Base-by-base conservation (phyloP, 2,797 vertebrate genomes). In the Aulostomus chinensis region DNA sequence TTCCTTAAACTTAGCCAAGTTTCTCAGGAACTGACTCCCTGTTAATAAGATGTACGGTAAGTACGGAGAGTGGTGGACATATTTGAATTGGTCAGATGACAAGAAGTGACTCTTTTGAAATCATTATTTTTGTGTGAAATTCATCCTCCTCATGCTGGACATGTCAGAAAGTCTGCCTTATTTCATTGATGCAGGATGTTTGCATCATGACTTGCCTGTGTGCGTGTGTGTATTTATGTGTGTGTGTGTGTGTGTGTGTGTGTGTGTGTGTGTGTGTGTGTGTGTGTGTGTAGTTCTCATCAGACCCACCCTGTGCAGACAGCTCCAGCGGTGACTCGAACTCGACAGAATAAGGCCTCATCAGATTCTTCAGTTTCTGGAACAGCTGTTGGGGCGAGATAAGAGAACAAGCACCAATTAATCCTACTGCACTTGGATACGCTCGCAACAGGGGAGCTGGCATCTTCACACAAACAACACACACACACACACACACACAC, bases 261-360 rank as follows among this genome's bases (percentile, higher is more conserved):
- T 51, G 34, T 43, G 43, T 24, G 28, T 26, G 10, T 38, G 15
- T 58, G 12, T 26, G 28, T n/a, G 36, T 35, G 54, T 15, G 31
- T 60, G 33, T 39, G 55, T 54, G 38, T 67, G 35, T 48, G 10
- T 15, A 6, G 15, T 9, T n/a, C 4, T 8, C 22, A 4, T 55
- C n/a, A 8, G 45, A 58, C 91, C 85, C 86, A 99, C 97, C 97
- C 92, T 99, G 97, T 56, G 96, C 94, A 7, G 95, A 99, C 66
- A 99, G 92, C 89, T 99, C 97, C 86, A 99, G 92, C 10, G 97
- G 97, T 33, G 97, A 99, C 90, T 96, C 93, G 11, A 99, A 98
- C 76, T 92, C 93, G 35, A 99, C 93, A 73, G 92, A 93, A 85
- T 96, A 95, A 85, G 97, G 97, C 88, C 93, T 96, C 97, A 99